Conservation (phyloP, 2,797 vertebrate genomes). For the Hypotaenidia okinawae region DNA sequence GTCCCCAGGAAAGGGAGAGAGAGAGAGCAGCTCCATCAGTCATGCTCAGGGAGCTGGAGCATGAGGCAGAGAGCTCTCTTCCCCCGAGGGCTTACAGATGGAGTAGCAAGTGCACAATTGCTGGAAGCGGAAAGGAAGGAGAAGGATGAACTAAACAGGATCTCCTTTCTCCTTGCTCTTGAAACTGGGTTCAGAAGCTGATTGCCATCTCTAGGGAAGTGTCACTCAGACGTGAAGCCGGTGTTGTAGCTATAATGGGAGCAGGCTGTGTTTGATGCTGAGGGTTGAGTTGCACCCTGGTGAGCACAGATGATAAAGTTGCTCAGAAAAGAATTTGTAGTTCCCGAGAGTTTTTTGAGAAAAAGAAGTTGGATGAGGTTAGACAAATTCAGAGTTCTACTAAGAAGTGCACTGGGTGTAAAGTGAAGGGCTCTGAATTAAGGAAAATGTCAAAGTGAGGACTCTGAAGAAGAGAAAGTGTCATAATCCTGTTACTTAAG, state of each 20-base stretch:
- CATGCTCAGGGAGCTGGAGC: rapidly evolving
- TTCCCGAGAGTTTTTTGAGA: not conserved
- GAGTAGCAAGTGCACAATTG: not conserved
- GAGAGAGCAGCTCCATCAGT: not conserved
- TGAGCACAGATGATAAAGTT: not conserved
- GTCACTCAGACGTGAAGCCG: not conserved
- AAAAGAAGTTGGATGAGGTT: not conserved
- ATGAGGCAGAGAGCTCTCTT: not conserved
- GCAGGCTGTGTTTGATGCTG: not conserved
- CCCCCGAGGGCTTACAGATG: not conserved
- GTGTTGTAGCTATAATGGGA: not conserved
- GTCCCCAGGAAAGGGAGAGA: not conserved
- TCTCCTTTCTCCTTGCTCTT: not conserved
- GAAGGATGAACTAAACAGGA: not conserved
- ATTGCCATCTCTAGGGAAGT: not conserved
- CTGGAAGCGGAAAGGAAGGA: not conserved
- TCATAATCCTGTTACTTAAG: not conserved
- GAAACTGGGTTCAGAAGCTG: not conserved
- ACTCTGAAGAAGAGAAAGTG: not conserved
- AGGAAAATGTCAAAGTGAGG: not conserved
- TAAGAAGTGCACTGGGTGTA: not conserved
- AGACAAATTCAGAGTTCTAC: not conserved
- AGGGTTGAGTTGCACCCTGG: not conserved
- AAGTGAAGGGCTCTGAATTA: not conserved
- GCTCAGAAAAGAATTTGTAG: not conserved